Percentiles rank a stretch among this genome's conserved stretches.
Conservation (phyloP, 2,113 vertebrate species). For the Ancistrus triradiatus region DNA sequence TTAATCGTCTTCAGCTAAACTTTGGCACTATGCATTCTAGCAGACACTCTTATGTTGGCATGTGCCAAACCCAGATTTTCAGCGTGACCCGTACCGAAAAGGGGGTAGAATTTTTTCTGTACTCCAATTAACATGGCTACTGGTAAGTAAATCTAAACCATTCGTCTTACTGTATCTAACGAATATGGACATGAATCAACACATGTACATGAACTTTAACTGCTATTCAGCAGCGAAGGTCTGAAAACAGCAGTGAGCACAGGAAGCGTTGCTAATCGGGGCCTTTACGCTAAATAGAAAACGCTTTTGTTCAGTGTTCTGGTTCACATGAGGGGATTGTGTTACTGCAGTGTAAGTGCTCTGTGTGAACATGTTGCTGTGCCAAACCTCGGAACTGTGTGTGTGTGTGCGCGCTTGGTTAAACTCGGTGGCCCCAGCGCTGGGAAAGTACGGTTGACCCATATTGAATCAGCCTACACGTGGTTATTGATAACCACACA, state of each 20-base stretch:
- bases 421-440: not conserved
- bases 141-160: too few species aligned
- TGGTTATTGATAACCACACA: not conserved
- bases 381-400: conserved; percentile 21
- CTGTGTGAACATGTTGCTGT: conserved; percentile 8
- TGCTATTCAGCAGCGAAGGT: too few species aligned
- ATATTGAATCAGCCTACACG: not conserved
- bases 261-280: not conserved
- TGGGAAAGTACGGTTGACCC: not conserved
- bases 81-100: too few species aligned
- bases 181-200: too few species aligned
- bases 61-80: too few species aligned
- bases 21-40: too few species aligned
- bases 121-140: too few species aligned
- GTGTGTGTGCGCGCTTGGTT: conserved; percentile 3
- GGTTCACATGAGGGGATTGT: conserved; percentile 10
- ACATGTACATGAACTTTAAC: too few species aligned
- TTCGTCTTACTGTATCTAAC: too few species aligned
- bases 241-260: not conserved
- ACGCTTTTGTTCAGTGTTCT: conserved; percentile 33
- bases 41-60: too few species aligned
- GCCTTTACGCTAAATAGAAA: not conserved
- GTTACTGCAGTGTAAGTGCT: conserved; percentile 9
- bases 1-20: too few species aligned
- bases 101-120: too few species aligned